A percentile compares a stretch with the other conserved stretches of the same genome.
Conservation (phyloP, 2,888 invertebrate genomes). For the Coremacera marginata region DNA sequence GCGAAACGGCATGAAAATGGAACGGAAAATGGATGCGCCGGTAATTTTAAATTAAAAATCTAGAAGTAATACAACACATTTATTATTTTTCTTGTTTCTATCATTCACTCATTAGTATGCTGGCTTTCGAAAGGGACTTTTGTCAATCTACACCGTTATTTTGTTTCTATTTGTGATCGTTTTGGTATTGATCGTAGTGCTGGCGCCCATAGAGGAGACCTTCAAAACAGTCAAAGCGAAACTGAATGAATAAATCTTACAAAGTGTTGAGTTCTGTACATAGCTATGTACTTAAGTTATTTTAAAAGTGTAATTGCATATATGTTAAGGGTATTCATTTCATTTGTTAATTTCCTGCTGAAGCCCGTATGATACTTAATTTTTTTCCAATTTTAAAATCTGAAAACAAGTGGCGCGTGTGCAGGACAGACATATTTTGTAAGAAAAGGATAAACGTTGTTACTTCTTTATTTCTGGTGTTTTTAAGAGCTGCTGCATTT, state of each 20-base stretch:
- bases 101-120: conserved; percentile 74
- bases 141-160: conserved; percentile 83
- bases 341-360: no score
- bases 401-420: no score
- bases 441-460: no score
- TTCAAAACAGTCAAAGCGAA: conserved; percentile 63
- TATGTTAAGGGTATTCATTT: no score
- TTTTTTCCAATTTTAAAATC: no score
- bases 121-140: conserved; percentile 80
- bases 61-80: neutral
- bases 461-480: no score
- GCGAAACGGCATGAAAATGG: conserved; percentile 76
- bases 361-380: no score
- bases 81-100: neutral
- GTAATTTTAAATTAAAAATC: conserved; percentile 70
- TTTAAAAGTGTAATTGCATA: neutral
- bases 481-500: no score
- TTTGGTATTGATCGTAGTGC: conserved; percentile 80
- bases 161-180: conserved; percentile 78
- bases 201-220: conserved; percentile 80
- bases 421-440: no score
- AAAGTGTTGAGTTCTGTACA: neutral
- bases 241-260: conserved; percentile 38
- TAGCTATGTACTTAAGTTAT: neutral
- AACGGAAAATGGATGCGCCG: conserved; percentile 82